Evolutionary conservation across 2,888 invertebrate species (phyloP).

Genomic region (Fissipunctia ypsillon): DNA sequence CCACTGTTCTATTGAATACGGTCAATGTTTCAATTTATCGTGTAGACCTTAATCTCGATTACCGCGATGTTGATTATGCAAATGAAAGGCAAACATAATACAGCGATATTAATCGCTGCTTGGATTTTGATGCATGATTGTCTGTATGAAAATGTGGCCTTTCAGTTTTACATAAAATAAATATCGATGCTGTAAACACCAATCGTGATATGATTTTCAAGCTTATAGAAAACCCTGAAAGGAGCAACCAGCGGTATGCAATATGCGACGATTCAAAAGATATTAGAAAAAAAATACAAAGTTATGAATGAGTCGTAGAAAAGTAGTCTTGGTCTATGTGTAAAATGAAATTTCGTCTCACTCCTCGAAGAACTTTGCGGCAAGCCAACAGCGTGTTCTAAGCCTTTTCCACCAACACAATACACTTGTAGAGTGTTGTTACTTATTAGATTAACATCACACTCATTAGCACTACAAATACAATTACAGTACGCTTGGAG

Average conservation of each 20-base stretch:
- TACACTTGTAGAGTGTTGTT: slow-evolving; percentile 28
- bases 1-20: slow-evolving; percentile 24
- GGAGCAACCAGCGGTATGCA: no score
- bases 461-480: slow-evolving; percentile 54
- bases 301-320: slow-evolving; percentile 1
- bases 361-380: neutral
- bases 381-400: neutral
- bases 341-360: neutral
- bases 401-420: slow-evolving; percentile 14
- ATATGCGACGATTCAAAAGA: neutral
- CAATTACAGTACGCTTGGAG: slow-evolving; percentile 65
- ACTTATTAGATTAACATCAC: slow-evolving; percentile 58
- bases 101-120: slow-evolving; percentile 28
- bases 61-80: slow-evolving; percentile 44
- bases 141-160: slow-evolving; percentile 22
- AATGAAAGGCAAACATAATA: slow-evolving; percentile 32
- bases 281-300: no score
- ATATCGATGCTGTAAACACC: neutral
- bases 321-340: neutral
- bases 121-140: slow-evolving; percentile 2
- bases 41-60: slow-evolving; percentile 51
- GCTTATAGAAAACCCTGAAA: neutral
- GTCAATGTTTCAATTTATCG: slow-evolving; percentile 46
- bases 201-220: neutral
- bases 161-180: neutral